Base-by-base conservation (phyloP, 2,888 invertebrate genomes). In the Hyposoter didymator region DNA sequence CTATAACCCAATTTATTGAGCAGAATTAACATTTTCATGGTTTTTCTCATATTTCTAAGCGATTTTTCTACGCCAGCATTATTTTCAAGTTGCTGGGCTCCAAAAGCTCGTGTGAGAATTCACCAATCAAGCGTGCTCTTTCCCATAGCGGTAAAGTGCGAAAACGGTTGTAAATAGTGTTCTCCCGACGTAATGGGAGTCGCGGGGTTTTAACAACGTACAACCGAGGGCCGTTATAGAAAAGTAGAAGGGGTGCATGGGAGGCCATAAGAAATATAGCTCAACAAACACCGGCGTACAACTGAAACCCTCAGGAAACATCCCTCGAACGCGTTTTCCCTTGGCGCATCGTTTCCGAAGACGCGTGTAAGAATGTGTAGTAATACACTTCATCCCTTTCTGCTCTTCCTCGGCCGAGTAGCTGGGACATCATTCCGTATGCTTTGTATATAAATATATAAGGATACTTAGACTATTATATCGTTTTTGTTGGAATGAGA, bases 161-260 rank as follows among this genome's bases (percentile, higher is more conserved):
- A 92, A 93, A 93, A 93, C 89, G 47, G 28, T 91, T 91, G 87
- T 92, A 91, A 93, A 93, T 93, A 93, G 93, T 93, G 90, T 86
- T 87, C 89, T 88, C 88, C 70, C 84, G 86, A 87, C 89, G 90
- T 92, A 93, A 93, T 92, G 93, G 92, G 89, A 91, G 90, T 89
- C 88, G 89, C 78, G 74, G 64, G 78, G 88, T 90, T 91, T 91
- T 91, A 91, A 92, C 91, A 92, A 92, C 91, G 91, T 89, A 90
- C 91, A 92, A 90, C 89, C 90, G 84, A 84, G 84, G 89, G 87
- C 86, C 83, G 84, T 78, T 83, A 52, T 66, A 79, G 78, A 70
- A 66, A 84, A 79, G 69, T 79, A 35, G 74, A 64, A 78, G 39
- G 78, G 70, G 74, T 64, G 82, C 76, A 66, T 59, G 79, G n/a